phyloP scores from a whole-genome alignment of 2,113 vertebrate genomes.

The Paradoxurus hermaphroditus region DNA sequence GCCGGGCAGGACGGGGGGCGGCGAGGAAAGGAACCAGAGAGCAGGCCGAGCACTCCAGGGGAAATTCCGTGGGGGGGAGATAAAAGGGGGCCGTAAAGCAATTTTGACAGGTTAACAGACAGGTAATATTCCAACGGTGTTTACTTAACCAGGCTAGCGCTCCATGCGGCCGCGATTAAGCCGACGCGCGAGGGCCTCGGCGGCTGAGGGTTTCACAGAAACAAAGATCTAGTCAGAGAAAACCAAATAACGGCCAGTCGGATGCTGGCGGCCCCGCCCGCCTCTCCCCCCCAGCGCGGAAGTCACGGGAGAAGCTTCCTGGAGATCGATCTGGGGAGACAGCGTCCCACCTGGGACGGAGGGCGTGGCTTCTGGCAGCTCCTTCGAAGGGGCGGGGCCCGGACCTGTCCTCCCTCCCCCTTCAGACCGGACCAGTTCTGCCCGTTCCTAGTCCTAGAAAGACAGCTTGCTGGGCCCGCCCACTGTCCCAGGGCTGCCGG shows the following conservation, averaged over 20 bases:
- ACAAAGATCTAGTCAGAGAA: conserved; percentile 73
- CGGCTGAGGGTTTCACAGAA: background rate
- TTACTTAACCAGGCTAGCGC: conserved; percentile 77
- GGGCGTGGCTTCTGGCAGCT: background rate
- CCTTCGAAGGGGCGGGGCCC: background rate
- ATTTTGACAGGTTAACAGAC: conserved; percentile 81
- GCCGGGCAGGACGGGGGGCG: background rate
- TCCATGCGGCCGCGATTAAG: conserved; percentile 19
- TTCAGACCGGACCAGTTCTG: background rate
- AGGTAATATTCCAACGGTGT: conserved; percentile 78
- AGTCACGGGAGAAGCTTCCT: conserved; percentile 68
- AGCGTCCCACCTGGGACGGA: background rate
- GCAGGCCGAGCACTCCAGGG: conserved; percentile 80
- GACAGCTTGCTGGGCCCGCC: background rate
- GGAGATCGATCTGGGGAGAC: conserved; percentile 3
- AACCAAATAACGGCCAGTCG: conserved; percentile 56
- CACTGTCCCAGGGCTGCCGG: too few species aligned
- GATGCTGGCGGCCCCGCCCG: conserved; percentile 11
- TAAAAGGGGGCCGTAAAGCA: conserved; percentile 75
- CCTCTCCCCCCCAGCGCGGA: conserved; percentile 33
- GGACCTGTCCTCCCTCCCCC: background rate
- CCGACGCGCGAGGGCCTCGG: background rate
- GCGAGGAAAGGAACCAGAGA: conserved; percentile 22
- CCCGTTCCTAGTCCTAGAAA: background rate
- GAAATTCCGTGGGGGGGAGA: conserved; percentile 84